Conservation (phyloP, 2,113 vertebrate genomes). For the Microtus montanus region DNA sequence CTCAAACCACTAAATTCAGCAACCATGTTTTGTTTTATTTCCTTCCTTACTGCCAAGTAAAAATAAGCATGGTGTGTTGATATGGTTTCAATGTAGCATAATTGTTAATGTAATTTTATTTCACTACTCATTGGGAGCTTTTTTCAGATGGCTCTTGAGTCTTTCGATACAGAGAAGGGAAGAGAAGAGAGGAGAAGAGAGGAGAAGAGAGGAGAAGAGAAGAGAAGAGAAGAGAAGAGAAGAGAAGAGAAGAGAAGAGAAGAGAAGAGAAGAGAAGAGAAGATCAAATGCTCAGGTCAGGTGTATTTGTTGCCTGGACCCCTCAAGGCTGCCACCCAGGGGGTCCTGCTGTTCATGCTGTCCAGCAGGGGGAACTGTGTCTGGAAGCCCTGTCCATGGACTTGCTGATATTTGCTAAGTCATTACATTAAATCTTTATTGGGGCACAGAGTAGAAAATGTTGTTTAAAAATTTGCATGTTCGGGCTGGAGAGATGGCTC, state of each 20-base stretch:
- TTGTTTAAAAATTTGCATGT: neutral
- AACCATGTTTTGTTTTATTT: constrained; percentile 16
- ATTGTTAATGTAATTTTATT: neutral
- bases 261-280: neutral
- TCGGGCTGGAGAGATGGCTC: too few species aligned
- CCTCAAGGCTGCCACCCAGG: neutral
- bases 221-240: too few species aligned
- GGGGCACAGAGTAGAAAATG: neutral
- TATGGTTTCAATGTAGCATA: neutral
- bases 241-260: too few species aligned
- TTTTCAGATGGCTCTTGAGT: neutral
- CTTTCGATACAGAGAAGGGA: neutral
- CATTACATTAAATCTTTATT: neutral
- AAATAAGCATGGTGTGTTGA: neutral
- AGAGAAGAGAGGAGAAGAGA: accelerated
- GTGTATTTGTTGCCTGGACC: neutral
- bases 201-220: too few species aligned
- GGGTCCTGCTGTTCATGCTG: neutral
- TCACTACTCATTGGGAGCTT: neutral
- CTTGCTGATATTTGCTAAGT: neutral
- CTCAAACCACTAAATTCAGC: neutral
- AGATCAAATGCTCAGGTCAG: neutral
- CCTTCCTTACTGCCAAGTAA: neutral
- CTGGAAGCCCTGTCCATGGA: neutral
- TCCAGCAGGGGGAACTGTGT: neutral